Percentiles rank a stretch among this genome's conserved stretches.
These are phyloP conservation scores for Myocastor coypus DNA, from an alignment of 2,113 vertebrate species.

Conservation along the genomic window DNA sequence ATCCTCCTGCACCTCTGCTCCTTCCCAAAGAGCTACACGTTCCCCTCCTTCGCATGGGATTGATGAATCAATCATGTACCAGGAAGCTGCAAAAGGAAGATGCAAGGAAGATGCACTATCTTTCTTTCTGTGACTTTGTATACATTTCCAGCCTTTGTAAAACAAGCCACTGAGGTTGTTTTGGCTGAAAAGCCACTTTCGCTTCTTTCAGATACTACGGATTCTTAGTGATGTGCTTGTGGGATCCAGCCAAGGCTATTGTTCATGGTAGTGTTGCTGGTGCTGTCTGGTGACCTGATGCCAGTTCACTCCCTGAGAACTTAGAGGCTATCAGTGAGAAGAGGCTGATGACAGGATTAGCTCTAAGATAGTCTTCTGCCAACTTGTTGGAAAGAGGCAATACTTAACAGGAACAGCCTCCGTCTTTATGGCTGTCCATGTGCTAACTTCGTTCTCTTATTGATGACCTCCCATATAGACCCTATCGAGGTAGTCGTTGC, in stretches of 20 bases:
- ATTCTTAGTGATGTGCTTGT: not conserved
- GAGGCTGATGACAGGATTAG: not conserved
- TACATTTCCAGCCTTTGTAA: not conserved
- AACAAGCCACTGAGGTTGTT: not conserved
- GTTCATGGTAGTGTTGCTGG: too few species aligned
- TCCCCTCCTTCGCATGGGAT: not conserved
- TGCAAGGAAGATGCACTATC: not conserved
- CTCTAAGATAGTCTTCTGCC: not conserved
- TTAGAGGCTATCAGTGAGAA: not conserved
- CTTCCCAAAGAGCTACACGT: not conserved
- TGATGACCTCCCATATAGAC: not conserved
- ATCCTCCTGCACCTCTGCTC: not conserved
- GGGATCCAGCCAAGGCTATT: too few species aligned
- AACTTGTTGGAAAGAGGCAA: not conserved
- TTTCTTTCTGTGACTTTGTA: conserved; percentile 38
- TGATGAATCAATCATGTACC: not conserved
- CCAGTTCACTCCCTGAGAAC: not conserved
- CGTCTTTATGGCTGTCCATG: not conserved
- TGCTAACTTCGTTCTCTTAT: not conserved
- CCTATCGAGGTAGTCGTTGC: not conserved
- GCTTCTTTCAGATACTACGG: not conserved
- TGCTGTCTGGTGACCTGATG: rapidly evolving
- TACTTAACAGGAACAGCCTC: not conserved
- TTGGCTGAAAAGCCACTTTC: not conserved
- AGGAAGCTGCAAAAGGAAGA: not conserved